Evolutionary conservation across 1,140 invertebrate genomes (phyloP).

Genomic region (Zaprionus taronus): DNA sequence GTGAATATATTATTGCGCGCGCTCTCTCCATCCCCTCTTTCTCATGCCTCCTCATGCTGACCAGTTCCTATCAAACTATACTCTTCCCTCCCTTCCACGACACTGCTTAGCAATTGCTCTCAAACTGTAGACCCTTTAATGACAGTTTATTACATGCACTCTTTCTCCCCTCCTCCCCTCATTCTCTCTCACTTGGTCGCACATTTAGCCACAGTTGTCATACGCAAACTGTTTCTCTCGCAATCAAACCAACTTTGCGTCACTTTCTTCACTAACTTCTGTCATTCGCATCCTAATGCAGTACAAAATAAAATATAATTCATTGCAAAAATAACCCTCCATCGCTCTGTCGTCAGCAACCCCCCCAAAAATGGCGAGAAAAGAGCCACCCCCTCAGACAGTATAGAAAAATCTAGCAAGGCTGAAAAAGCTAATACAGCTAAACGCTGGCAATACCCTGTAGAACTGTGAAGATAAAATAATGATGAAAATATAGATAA

Average conservation of each 20-base stretch:
- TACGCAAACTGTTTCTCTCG: constrained; percentile 40
- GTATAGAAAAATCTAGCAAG: not conserved
- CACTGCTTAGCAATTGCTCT: not conserved
- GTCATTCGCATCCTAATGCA: constrained; percentile 61
- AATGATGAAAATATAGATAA: not conserved
- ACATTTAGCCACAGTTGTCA: constrained; percentile 35
- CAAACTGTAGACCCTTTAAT: constrained; percentile 41
- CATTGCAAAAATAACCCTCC: constrained; percentile 66
- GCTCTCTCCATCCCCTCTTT: not conserved
- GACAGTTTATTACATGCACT: constrained; percentile 10
- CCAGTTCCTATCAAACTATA: not conserved
- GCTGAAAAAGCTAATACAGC: not conserved
- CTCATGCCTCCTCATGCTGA: not conserved
- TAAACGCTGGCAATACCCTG: constrained; percentile 19
- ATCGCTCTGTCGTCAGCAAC: constrained; percentile 29
- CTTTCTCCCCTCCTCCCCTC: not conserved
- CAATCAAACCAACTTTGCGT: constrained; percentile 64
- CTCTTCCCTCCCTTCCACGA: too few species aligned
- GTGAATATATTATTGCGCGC: not conserved
- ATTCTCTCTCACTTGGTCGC: constrained; percentile 29
- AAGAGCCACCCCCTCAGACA: constrained; percentile 38
- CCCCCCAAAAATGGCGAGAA: constrained; percentile 29
- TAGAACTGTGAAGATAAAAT: not conserved
- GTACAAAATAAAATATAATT: constrained; percentile 76
- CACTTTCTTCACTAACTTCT: constrained; percentile 63